These are phyloP conservation scores for Lytechinus variegatus DNA, from an alignment of 35 echinoderm and acorn worm genomes.

Conservation along the genomic window DNA sequence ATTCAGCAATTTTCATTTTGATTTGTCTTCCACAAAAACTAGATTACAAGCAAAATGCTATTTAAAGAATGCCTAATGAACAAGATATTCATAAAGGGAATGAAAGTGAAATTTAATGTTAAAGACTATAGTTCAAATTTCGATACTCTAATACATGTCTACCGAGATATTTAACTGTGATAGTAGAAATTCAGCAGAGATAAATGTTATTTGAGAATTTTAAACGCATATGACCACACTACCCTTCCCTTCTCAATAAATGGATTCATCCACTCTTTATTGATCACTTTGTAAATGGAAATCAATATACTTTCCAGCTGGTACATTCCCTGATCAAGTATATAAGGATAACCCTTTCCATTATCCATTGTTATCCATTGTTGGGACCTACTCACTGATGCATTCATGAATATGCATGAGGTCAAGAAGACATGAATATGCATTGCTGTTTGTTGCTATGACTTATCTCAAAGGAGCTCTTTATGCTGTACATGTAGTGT, in stretches of 20 bases:
- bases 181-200: too few relatives aligned
- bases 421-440: not conserved
- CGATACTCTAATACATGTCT: too few relatives aligned
- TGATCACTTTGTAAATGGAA: not conserved
- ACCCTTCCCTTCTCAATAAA: not conserved
- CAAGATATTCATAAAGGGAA: too few relatives aligned
- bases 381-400: not conserved
- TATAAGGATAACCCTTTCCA: not conserved
- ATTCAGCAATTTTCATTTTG: too few relatives aligned
- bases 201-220: too few relatives aligned
- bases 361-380: not conserved
- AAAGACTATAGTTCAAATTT: too few relatives aligned
- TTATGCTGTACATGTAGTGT: not conserved
- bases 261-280: not conserved
- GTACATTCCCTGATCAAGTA: not conserved
- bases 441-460: slow-evolving; percentile 66
- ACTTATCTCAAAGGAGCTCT: slow-evolving; percentile 29
- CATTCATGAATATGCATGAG: not conserved
- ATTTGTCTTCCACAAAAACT: too few relatives aligned
- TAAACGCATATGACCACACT: not conserved
- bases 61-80: too few relatives aligned
- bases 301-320: not conserved
- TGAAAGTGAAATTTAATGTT: too few relatives aligned
- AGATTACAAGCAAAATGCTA: too few relatives aligned
- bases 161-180: too few relatives aligned